Evolutionary conservation across 1,140 invertebrate genomes (phyloP).

Genomic region (Pentalonia nigronervosa): DNA sequence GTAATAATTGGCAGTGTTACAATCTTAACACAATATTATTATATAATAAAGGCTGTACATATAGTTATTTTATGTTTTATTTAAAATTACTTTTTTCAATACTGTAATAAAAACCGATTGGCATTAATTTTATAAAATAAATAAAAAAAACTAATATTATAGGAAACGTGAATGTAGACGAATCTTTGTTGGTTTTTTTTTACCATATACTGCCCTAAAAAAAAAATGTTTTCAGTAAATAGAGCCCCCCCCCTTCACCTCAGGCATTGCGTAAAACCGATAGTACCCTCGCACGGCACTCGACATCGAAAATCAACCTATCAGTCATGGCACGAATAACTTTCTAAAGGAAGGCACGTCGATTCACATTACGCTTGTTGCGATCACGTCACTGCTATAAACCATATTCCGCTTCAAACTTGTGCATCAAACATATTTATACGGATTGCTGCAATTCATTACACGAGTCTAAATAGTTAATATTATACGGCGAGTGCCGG

Average conservation of each 20-base stretch:
- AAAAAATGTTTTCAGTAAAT: too few species aligned
- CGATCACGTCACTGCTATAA: background rate
- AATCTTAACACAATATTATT: background rate
- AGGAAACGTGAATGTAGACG: too few species aligned
- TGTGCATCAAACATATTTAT: background rate
- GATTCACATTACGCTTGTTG: background rate
- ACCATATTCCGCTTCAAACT: background rate
- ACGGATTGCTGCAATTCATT: background rate
- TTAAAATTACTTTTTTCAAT: too few species aligned
- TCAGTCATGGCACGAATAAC: background rate
- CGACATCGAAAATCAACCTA: background rate
- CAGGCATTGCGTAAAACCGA: too few species aligned
- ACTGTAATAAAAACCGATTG: too few species aligned
- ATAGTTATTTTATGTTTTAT: too few species aligned
- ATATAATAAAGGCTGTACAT: background rate
- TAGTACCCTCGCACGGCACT: background rate
- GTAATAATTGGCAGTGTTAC: background rate
- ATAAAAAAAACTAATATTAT: too few species aligned
- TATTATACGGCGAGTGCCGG: background rate
- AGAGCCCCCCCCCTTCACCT: too few species aligned
- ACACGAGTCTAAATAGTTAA: background rate
- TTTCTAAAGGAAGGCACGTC: background rate
- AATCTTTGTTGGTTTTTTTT: too few species aligned
- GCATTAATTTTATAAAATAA: too few species aligned
- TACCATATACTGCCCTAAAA: too few species aligned